Conservation (phyloP, 2,797 vertebrate species). For the Hylomyscus alleni region DNA sequence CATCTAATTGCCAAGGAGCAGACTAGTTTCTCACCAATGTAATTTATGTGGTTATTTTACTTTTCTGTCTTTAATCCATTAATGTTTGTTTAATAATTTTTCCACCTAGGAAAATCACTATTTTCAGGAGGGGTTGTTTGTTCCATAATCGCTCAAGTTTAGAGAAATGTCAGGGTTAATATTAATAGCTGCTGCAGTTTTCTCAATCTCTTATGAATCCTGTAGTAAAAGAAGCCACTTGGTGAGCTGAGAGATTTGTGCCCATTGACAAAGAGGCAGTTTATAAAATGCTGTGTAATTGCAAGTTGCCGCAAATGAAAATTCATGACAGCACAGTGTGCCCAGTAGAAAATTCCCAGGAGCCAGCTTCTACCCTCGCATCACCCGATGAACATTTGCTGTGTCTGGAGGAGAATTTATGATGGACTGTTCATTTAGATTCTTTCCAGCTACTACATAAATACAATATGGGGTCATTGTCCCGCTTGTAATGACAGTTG, state of each 20-base stretch:
- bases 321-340: constrained; percentile 48
- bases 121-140: constrained; percentile 71
- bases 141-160: constrained; percentile 57
- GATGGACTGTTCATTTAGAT: constrained; percentile 41
- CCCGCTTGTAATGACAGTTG: constrained; percentile 62
- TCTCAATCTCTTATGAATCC: constrained; percentile 66
- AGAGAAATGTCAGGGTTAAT: constrained; percentile 66
- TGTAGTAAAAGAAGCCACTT: constrained; percentile 62
- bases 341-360: constrained; percentile 67
- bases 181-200: constrained; percentile 66
- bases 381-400: constrained; percentile 57
- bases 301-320: constrained; percentile 74
- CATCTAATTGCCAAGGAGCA: constrained; percentile 58
- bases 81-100: constrained; percentile 69
- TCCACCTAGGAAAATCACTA: constrained; percentile 68
- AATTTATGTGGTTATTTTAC: constrained; percentile 64
- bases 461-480: constrained; percentile 57
- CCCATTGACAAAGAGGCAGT: constrained; percentile 68
- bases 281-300: constrained; percentile 75
- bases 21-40: constrained; percentile 38
- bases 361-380: constrained; percentile 57
- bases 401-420: constrained; percentile 72
- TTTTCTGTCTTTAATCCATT: constrained; percentile 61
- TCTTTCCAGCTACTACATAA: constrained; percentile 76
- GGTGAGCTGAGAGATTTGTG: constrained; percentile 72